These are phyloP conservation scores for Omphaloscelis lunosa DNA, from an alignment of 2,888 invertebrate species.

Conservation along the genomic window DNA sequence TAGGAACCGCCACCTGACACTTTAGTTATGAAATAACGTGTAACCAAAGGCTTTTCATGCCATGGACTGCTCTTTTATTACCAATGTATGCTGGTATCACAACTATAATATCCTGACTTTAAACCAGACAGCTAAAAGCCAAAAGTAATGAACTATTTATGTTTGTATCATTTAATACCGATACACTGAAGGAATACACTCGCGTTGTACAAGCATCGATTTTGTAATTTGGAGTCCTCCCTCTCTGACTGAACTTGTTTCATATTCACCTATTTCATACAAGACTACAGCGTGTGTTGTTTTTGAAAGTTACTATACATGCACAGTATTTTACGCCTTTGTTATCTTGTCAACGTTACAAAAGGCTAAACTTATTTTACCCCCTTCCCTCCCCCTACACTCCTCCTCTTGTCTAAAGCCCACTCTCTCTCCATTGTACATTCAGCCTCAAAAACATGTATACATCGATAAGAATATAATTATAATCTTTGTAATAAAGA, in stretches of 20 bases:
- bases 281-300: conserved; percentile 26
- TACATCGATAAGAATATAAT: background rate
- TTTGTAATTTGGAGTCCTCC: conserved; percentile 53
- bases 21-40: conserved; percentile 43
- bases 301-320: conserved; percentile 33
- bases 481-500: too few species aligned
- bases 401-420: conserved; percentile 13
- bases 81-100: background rate
- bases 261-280: conserved; percentile 14
- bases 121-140: conserved; percentile 1
- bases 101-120: conserved; percentile 1
- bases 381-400: background rate
- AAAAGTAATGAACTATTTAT: background rate
- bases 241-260: conserved; percentile 25
- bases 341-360: conserved; percentile 26
- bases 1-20: conserved; percentile 55
- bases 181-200: conserved; percentile 28
- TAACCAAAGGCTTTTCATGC: conserved; percentile 34
- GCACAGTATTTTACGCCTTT: conserved; percentile 33
- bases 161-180: conserved; percentile 14
- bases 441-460: background rate
- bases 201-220: conserved; percentile 47
- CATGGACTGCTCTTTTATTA: conserved; percentile 15
- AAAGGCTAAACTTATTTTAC: conserved; percentile 32
- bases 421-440: conserved; percentile 29